Conservation (phyloP, 2,888 invertebrate genomes). For the Ceratothoa steindachneri region DNA sequence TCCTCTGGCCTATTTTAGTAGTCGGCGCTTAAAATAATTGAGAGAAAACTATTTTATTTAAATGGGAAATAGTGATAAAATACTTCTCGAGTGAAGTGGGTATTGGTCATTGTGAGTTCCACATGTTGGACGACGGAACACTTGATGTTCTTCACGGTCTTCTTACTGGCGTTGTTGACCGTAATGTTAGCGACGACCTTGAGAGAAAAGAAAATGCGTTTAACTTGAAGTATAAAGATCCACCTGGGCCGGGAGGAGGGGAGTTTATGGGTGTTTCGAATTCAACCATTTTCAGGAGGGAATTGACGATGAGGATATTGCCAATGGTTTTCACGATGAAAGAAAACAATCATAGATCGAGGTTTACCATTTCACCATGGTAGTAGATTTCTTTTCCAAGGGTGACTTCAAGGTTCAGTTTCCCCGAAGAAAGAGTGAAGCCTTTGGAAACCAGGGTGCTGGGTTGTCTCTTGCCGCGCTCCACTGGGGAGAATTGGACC, state of each 20-base stretch:
- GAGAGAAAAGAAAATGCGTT: neutral
- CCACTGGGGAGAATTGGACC: conserved; percentile 43
- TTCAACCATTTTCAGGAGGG: too few relatives aligned
- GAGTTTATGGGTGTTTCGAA: too few relatives aligned
- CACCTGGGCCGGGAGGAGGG: too few relatives aligned
- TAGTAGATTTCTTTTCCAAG: conserved; percentile 83
- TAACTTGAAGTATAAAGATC: too few relatives aligned
- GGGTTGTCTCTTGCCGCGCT: conserved; percentile 78
- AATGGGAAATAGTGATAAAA: too few relatives aligned
- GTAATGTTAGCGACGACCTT: conserved; percentile 71
- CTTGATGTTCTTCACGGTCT: conserved; percentile 83
- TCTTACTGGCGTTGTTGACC: conserved; percentile 80
- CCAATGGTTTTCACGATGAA: too few relatives aligned
- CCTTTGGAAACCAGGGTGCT: conserved; percentile 77
- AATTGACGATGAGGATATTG: too few relatives aligned
- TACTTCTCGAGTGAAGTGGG: conserved; percentile 71
- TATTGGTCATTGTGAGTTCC: conserved; percentile 86
- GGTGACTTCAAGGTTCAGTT: conserved; percentile 82
- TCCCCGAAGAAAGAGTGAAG: conserved; percentile 58
- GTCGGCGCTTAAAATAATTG: neutral
- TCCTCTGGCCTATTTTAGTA: neutral
- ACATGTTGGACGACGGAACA: conserved; percentile 69
- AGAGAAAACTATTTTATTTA: neutral
- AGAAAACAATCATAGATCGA: too few relatives aligned
- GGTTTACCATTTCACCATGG: conserved; percentile 80